These are phyloP conservation scores for Genyomyrus donnyi DNA, from an alignment of 2,113 vertebrate species.

Conservation along the genomic window DNA sequence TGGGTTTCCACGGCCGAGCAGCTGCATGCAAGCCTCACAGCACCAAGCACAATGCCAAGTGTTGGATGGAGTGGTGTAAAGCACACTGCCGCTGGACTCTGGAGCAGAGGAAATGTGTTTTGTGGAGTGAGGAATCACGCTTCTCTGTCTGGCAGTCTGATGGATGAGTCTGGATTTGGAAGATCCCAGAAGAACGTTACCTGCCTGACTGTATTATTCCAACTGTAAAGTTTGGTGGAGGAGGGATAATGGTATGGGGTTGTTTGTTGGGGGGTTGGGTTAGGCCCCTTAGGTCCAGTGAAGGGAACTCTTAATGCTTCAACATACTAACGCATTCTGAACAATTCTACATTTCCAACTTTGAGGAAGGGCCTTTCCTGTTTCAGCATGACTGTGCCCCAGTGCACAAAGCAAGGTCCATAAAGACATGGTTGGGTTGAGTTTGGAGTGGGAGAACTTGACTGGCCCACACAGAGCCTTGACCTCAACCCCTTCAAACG, in stretches of 20 bases:
- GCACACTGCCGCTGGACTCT: neutral
- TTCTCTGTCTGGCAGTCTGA: neutral
- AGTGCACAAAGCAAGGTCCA: neutral
- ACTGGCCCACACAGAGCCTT: too few relatives aligned
- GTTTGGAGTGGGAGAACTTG: too few relatives aligned
- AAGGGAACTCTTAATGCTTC: neutral
- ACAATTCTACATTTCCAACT: neutral
- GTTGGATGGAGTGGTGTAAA: neutral
- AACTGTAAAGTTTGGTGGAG: neutral
- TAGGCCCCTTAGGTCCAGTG: neutral
- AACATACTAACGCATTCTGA: neutral
- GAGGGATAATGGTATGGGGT: neutral
- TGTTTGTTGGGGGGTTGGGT: neutral
- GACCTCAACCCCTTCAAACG: too few relatives aligned
- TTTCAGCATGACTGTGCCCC: neutral
- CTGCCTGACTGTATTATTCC: neutral
- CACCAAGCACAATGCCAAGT: neutral
- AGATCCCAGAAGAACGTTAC: neutral
- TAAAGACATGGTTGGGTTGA: neutral
- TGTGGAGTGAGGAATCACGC: neutral
- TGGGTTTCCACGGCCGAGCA: neutral
- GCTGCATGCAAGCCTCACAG: neutral
- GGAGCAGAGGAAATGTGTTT: neutral
- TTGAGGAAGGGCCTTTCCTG: neutral
- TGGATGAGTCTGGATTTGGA: neutral